Conservation (phyloP, 2,113 vertebrate species). For the Lophotis ruficrista region DNA sequence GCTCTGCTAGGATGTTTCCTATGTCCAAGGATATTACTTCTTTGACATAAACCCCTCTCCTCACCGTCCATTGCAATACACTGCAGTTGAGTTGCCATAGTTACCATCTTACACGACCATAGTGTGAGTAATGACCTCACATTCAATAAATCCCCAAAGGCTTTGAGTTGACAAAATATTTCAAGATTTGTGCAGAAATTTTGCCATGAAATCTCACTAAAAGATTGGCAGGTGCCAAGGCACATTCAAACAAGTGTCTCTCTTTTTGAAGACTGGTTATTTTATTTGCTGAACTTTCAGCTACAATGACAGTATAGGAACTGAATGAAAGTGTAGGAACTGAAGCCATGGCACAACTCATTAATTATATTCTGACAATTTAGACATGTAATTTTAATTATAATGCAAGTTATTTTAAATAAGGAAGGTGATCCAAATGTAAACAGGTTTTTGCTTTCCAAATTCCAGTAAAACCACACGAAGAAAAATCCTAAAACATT, state of each 20-base stretch:
- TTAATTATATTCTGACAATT: background rate
- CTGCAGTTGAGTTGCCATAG: slow-evolving; percentile 33
- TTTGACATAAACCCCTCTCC: background rate
- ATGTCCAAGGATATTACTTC: background rate
- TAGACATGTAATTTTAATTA: background rate
- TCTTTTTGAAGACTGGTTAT: background rate
- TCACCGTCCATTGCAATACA: background rate
- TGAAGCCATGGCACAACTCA: background rate
- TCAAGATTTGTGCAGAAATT: background rate
- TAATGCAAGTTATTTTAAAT: background rate
- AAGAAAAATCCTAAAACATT: background rate
- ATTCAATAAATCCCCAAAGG: background rate
- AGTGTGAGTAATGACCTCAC: background rate
- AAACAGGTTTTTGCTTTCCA: background rate
- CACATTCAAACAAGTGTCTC: background rate
- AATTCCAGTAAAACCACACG: background rate
- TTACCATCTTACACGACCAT: background rate
- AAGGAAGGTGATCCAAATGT: background rate
- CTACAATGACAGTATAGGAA: background rate
- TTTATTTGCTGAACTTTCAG: background rate
- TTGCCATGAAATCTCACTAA: background rate
- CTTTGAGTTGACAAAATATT: background rate
- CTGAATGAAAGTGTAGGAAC: background rate
- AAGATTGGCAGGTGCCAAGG: background rate
- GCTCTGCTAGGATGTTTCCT: background rate